Conservation (phyloP, 2,888 invertebrate species). For the Crepidodera aurea region DNA sequence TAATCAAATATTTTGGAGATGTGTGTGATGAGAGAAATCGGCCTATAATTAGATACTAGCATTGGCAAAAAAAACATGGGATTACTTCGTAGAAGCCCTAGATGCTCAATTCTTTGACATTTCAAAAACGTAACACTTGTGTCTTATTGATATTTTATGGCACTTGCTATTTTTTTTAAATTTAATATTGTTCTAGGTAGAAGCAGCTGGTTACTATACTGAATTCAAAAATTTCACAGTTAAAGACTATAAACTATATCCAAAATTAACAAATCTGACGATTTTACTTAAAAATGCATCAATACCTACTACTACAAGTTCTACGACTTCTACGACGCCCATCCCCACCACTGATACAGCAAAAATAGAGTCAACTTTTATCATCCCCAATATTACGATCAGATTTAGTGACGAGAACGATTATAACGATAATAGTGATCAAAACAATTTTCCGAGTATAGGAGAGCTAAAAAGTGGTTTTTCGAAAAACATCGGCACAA, state of each 20-base stretch:
- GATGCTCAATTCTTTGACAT: too few relatives aligned
- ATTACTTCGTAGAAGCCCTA: too few relatives aligned
- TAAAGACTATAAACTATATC: slow-evolving; percentile 24
- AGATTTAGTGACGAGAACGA: neutral
- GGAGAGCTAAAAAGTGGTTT: neutral
- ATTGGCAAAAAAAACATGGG: too few relatives aligned
- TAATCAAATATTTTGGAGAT: too few relatives aligned
- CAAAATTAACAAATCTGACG: slow-evolving; percentile 28
- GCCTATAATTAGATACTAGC: too few relatives aligned
- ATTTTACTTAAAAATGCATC: slow-evolving; percentile 36
- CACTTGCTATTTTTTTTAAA: too few relatives aligned
- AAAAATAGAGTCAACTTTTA: neutral
- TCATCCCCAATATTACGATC: neutral
- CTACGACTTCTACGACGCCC: slow-evolving; percentile 11
- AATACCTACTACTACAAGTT: slow-evolving; percentile 28
- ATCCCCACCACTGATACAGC: neutral
- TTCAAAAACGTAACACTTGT: too few relatives aligned
- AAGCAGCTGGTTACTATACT: slow-evolving; percentile 41
- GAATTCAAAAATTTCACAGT: slow-evolving; percentile 23
- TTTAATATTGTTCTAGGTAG: slow-evolving; percentile 36
- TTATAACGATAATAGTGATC: neutral
- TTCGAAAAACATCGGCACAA: neutral
- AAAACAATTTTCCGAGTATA: neutral
- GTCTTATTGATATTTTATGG: too few relatives aligned
- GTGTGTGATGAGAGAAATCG: too few relatives aligned